Conservation (phyloP, 2,888 invertebrate species). For the Stegophylla sp. region DNA sequence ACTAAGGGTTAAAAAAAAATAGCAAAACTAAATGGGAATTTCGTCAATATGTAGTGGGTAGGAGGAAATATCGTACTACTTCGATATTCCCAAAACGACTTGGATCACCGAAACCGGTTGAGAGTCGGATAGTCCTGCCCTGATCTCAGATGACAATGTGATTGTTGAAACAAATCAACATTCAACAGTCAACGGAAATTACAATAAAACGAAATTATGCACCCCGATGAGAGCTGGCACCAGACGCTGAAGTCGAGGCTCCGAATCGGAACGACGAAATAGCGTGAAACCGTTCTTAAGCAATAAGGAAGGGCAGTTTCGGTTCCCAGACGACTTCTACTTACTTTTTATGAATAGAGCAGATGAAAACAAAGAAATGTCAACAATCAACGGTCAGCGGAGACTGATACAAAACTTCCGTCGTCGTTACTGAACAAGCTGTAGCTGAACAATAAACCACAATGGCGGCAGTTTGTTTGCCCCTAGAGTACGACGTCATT, state of each 20-base stretch:
- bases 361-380: background rate
- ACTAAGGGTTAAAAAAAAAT: too few relatives aligned
- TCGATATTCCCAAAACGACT: too few relatives aligned
- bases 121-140: too few relatives aligned
- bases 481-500: constrained; percentile 3
- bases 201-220: too few relatives aligned
- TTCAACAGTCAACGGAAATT: too few relatives aligned
- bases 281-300: background rate
- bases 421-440: background rate
- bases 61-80: too few relatives aligned
- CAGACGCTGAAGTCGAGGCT: too few relatives aligned
- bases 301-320: background rate
- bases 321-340: background rate
- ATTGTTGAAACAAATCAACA: too few relatives aligned
- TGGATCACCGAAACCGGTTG: too few relatives aligned
- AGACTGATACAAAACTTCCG: background rate
- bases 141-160: too few relatives aligned
- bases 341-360: background rate
- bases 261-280: background rate
- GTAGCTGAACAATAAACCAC: constrained; percentile 4
- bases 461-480: constrained; percentile 51
- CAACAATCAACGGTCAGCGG: background rate
- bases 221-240: background rate
- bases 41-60: too few relatives aligned
- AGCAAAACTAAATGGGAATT: too few relatives aligned